These are phyloP conservation scores for Rhopalosiphum maidis DNA, from an alignment of 1,140 invertebrate species.

Conservation along the genomic window DNA sequence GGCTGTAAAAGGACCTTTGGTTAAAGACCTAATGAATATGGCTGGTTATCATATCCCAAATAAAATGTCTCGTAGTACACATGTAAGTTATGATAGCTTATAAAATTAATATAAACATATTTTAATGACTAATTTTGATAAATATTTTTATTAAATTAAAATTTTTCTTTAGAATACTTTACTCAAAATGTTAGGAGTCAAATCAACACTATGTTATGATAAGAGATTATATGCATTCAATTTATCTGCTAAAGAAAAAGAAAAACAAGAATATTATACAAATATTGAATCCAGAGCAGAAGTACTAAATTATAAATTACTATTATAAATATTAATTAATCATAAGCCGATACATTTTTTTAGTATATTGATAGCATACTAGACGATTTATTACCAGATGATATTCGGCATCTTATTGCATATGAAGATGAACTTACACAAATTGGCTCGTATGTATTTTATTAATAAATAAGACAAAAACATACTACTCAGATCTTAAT, in stretches of 20 bases:
- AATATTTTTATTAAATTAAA: neutral
- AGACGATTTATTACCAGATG: slow-evolving; percentile 83
- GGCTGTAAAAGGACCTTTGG: slow-evolving; percentile 90
- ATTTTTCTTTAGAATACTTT: slow-evolving; percentile 33
- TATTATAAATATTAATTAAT: neutral
- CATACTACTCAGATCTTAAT: neutral
- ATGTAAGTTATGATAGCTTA: slow-evolving; percentile 4
- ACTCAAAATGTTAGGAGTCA: slow-evolving; percentile 62
- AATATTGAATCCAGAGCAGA: slow-evolving; percentile 66
- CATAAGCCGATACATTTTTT: slow-evolving; percentile 54
- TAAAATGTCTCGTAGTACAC: slow-evolving; percentile 60
- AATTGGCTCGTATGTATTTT: slow-evolving; percentile 65
- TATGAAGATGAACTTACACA: slow-evolving; percentile 90
- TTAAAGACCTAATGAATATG: slow-evolving; percentile 89
- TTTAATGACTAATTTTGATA: neutral
- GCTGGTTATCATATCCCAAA: slow-evolving; percentile 84
- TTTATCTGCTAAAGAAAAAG: slow-evolving; percentile 69
- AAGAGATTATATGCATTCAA: slow-evolving; percentile 72
- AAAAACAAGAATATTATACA: slow-evolving; percentile 56
- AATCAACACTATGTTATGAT: slow-evolving; percentile 70
- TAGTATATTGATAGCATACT: slow-evolving; percentile 80
- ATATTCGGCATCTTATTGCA: slow-evolving; percentile 82
- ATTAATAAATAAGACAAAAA: neutral
- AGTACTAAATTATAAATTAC: slow-evolving; percentile 62
- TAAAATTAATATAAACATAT: neutral